These are phyloP conservation scores for Gastrophysa polygoni DNA, from an alignment of 2,888 invertebrate species.

Conservation along the genomic window DNA sequence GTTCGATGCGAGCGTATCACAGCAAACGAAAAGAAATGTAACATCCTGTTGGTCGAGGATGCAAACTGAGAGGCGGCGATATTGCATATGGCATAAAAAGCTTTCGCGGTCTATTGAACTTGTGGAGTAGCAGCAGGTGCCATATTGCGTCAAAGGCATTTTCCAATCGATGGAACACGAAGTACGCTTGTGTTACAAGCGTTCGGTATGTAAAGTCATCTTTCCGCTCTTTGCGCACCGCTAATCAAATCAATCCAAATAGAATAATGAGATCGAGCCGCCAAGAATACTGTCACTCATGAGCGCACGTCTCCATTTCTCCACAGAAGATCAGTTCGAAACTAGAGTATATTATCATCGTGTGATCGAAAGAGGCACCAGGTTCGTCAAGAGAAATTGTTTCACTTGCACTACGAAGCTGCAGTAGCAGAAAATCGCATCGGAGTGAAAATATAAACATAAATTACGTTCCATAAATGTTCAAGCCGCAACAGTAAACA, in stretches of 20 bases:
- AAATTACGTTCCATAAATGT: too few relatives aligned
- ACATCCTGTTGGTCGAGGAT: background rate
- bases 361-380: too few relatives aligned
- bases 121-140: constrained; percentile 28
- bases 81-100: constrained; percentile 19
- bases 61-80: background rate
- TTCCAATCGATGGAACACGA: background rate
- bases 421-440: too few relatives aligned
- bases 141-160: constrained; percentile 7
- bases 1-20: background rate
- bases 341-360: too few relatives aligned
- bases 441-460: too few relatives aligned
- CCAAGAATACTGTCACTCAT: background rate
- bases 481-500: too few relatives aligned
- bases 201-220: background rate
- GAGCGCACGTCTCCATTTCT: too few relatives aligned
- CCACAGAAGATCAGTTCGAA: too few relatives aligned
- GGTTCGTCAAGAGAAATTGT: too few relatives aligned
- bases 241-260: background rate
- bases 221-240: background rate
- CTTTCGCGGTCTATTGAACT: constrained; percentile 26
- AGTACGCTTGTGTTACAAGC: background rate
- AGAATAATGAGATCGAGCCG: background rate
- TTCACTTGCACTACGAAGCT: too few relatives aligned
- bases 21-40: background rate